A percentile compares a stretch with the other conserved stretches of the same genome.
These are phyloP conservation scores for Acyrthosiphon pisum DNA, from an alignment of 1,140 invertebrate species.

Conservation along the genomic window DNA sequence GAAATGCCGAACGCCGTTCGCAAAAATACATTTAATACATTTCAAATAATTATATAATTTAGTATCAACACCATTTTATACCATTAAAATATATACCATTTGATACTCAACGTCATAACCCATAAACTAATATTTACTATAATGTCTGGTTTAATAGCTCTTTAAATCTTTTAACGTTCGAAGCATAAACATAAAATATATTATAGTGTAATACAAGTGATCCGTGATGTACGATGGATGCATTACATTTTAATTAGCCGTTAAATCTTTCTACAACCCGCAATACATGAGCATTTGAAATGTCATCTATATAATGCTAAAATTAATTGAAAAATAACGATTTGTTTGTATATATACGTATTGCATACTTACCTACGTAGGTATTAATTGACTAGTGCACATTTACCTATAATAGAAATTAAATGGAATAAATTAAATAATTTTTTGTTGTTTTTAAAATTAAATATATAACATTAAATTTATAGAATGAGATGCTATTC, in stretches of 20 bases:
- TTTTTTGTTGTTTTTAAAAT: too few species aligned
- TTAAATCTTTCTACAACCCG: neutral
- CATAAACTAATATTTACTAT: neutral
- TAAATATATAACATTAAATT: too few species aligned
- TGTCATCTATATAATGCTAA: neutral
- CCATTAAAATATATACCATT: neutral
- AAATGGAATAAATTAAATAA: too few species aligned
- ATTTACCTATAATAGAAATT: neutral
- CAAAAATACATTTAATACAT: neutral
- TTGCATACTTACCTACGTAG: neutral
- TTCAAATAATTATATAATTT: neutral
- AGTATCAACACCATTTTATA: neutral
- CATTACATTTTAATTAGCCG: neutral
- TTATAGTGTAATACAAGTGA: neutral
- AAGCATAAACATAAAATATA: neutral
- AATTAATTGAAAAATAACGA: neutral
- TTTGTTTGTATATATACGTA: too few species aligned
- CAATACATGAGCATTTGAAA: neutral
- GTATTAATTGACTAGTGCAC: neutral
- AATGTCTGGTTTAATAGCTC: neutral
- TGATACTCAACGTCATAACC: neutral
- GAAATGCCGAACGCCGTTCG: neutral
- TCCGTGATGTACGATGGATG: neutral
- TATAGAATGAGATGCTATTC: neutral
- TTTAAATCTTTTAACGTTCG: neutral